These are phyloP conservation scores for Dione vanillae DNA, from an alignment of 2,888 invertebrate genomes.

Conservation along the genomic window DNA sequence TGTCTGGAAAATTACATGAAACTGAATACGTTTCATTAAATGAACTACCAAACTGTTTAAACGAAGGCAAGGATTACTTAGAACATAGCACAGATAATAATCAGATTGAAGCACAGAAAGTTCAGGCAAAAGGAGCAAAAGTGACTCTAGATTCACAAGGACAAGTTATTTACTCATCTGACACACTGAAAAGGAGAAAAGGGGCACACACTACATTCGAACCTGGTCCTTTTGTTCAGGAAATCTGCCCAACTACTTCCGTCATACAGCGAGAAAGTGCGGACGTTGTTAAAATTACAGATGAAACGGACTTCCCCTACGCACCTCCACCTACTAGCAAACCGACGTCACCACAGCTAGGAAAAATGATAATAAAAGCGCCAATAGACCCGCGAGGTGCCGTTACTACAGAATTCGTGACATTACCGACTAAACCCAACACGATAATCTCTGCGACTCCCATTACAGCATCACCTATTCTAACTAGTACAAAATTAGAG, in stretches of 20 bases:
- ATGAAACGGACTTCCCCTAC: constrained; percentile 79
- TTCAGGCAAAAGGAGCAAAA: constrained; percentile 88
- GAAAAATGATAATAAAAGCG: constrained; percentile 86
- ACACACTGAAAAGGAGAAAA: constrained; percentile 91
- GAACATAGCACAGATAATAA: constrained; percentile 69
- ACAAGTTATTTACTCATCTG: constrained; percentile 94
- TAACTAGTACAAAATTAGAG: constrained; percentile 55
- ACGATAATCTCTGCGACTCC: constrained; percentile 86
- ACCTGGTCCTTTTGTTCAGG: constrained; percentile 93
- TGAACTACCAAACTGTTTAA: constrained; percentile 87
- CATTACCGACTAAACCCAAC: constrained; percentile 84
- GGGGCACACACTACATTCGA: constrained; percentile 93
- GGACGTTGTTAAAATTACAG: constrained; percentile 69
- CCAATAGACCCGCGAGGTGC: constrained; percentile 74
- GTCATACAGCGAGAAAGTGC: constrained; percentile 73
- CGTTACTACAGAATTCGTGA: constrained; percentile 82
- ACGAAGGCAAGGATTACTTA: constrained; percentile 73
- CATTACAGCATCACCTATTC: constrained; percentile 61
- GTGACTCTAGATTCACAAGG: constrained; percentile 94
- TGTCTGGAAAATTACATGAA: constrained; percentile 85
- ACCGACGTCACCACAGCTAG: constrained; percentile 86
- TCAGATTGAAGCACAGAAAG: constrained; percentile 63
- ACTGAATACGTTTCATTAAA: constrained; percentile 92
- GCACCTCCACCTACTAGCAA: constrained; percentile 71
- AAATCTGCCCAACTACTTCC: constrained; percentile 73